Percentiles rank a stretch among this genome's conserved stretches.
Evolutionary conservation across 2,113 vertebrate species (phyloP).

Genomic region (Serilophus lunatus): DNA sequence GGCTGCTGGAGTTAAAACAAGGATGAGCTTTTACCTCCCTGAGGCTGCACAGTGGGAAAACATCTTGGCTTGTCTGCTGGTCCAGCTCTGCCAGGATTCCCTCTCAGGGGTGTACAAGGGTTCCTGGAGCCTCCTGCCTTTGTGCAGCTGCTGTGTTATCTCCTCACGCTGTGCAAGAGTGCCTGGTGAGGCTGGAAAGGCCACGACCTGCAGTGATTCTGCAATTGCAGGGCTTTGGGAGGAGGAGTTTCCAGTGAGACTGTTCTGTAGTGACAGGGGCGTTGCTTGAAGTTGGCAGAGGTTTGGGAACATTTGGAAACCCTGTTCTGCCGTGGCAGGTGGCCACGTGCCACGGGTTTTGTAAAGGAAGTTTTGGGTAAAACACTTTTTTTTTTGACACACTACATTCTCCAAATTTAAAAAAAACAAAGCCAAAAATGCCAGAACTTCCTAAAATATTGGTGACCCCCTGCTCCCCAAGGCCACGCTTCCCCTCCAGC

Average conservation of each 20-base stretch:
- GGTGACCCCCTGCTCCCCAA: neutral
- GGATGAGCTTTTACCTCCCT: neutral
- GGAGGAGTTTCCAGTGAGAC: neutral
- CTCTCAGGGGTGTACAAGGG: rapidly evolving
- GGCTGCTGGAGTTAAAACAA: neutral
- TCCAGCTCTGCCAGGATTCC: neutral
- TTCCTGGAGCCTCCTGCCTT: neutral
- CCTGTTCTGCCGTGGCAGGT: rapidly evolving
- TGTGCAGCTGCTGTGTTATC: rapidly evolving
- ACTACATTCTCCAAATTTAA: neutral
- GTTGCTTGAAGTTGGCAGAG: neutral
- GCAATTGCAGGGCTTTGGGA: too few species aligned
- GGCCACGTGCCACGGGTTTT: neutral
- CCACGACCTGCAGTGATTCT: too few species aligned
- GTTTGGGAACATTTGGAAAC: neutral
- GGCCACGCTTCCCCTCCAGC: too few species aligned
- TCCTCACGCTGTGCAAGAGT: rapidly evolving
- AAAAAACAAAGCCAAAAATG: neutral
- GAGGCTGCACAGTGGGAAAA: neutral
- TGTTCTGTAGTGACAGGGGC: neutral
- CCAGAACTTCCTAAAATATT: neutral
- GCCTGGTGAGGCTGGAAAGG: neutral
- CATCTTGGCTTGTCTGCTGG: neutral
- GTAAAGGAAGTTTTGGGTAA: neutral
- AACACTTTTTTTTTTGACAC: neutral